A percentile compares a stretch with the other conserved stretches of the same genome.
phyloP scores from a whole-genome alignment of 2,113 vertebrate species.

The Lethenteron reissneri region DNA sequence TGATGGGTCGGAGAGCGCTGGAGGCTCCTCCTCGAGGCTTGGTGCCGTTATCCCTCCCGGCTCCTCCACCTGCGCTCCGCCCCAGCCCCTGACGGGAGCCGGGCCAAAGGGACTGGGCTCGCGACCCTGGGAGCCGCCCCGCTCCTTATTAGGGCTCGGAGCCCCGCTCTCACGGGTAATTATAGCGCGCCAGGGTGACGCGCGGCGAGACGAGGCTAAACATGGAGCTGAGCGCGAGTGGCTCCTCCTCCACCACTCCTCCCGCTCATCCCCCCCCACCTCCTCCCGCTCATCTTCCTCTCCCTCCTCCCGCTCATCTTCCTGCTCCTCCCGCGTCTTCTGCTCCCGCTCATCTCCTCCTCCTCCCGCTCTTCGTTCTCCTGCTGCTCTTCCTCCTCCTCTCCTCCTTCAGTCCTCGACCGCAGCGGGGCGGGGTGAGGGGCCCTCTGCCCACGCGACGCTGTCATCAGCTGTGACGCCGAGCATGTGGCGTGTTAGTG shows the following conservation, averaged over 20 bases:
- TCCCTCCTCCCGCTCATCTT: background rate
- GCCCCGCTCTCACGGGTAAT: too few species aligned
- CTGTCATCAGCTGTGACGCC: too few species aligned
- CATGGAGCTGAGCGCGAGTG: background rate
- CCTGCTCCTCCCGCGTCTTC: background rate
- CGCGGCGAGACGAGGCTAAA: too few species aligned
- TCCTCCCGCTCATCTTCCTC: background rate
- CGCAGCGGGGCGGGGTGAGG: too few species aligned
- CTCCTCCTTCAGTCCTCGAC: background rate
- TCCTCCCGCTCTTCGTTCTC: background rate
- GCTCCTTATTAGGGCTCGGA: too few species aligned
- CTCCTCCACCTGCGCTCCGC: background rate
- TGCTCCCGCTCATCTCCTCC: background rate
- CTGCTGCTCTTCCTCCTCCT: background rate
- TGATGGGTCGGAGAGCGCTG: too few species aligned
- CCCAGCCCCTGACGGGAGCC: too few species aligned
- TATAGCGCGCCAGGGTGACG: too few species aligned
- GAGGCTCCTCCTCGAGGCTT: background rate
- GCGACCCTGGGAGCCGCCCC: too few species aligned
- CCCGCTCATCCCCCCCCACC: background rate
- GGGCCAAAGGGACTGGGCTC: too few species aligned
- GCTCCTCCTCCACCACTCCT: background rate
- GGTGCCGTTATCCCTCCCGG: background rate
- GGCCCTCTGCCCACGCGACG: too few species aligned
- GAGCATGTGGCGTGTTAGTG: rapidly evolving